Evolutionary conservation across 2,888 invertebrate species (phyloP).

Genomic region (Antheraea yamamai): DNA sequence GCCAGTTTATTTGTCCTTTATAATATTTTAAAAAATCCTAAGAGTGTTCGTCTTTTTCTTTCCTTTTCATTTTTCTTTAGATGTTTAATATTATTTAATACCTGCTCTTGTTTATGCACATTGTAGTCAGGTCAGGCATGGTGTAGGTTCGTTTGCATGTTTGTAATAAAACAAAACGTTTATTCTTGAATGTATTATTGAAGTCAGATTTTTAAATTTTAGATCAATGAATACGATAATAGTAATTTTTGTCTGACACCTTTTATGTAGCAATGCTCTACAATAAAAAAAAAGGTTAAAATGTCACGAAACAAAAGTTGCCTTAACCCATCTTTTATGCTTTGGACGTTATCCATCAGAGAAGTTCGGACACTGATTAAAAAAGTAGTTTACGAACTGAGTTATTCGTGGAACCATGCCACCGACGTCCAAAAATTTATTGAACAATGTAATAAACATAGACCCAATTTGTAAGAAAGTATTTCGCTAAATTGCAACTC

Average conservation of each 20-base stretch:
- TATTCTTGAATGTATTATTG: too few relatives aligned
- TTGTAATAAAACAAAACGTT: too few relatives aligned
- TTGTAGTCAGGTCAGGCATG: too few relatives aligned
- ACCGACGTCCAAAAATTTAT: background rate
- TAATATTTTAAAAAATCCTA: too few relatives aligned
- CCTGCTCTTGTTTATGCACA: too few relatives aligned
- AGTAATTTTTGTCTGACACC: background rate
- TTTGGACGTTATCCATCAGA: background rate
- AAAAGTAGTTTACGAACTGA: conserved; percentile 2
- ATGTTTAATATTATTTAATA: too few relatives aligned
- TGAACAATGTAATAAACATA: background rate
- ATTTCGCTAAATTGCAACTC: background rate
- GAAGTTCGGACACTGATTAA: background rate
- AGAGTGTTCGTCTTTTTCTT: too few relatives aligned
- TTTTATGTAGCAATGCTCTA: background rate
- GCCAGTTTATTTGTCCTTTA: too few relatives aligned
- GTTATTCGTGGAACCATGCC: background rate
- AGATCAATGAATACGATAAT: background rate
- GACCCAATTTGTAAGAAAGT: background rate
- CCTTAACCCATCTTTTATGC: background rate
- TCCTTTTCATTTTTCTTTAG: too few relatives aligned
- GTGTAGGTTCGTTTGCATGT: too few relatives aligned
- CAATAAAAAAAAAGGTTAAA: background rate
- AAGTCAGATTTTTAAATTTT: too few relatives aligned
- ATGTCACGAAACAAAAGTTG: conserved; percentile 40